These are phyloP conservation scores for Steinernema feltiae DNA, from an alignment of 1,140 invertebrate species.

Conservation along the genomic window DNA sequence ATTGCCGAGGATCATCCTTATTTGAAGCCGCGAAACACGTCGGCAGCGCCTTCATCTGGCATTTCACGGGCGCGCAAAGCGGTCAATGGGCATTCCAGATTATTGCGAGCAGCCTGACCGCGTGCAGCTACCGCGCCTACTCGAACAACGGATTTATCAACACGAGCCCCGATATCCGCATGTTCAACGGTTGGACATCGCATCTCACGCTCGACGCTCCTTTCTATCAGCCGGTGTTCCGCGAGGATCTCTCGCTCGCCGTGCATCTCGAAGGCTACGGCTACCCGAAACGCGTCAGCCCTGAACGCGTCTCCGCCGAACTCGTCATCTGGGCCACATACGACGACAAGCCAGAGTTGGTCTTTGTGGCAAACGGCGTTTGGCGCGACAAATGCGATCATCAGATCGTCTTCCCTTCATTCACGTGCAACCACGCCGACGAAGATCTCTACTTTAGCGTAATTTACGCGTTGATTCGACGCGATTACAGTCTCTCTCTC, in stretches of 20 bases:
- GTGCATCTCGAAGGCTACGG: slow-evolving; percentile 36
- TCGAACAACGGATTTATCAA: not conserved
- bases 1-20: not conserved
- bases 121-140: slow-evolving; percentile 32
- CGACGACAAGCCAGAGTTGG: slow-evolving; percentile 22
- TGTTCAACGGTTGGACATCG: slow-evolving; percentile 32
- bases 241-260: slow-evolving; percentile 15
- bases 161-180: slow-evolving; percentile 17
- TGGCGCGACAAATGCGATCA: slow-evolving; percentile 37
- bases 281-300: not conserved
- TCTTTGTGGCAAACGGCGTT: slow-evolving; percentile 39
- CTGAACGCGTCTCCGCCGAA: slow-evolving; percentile 24
- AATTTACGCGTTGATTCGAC: not conserved
- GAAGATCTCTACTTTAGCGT: slow-evolving; percentile 38
- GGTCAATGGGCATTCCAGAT: slow-evolving; percentile 32
- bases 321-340: slow-evolving; percentile 33
- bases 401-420: slow-evolving; percentile 40
- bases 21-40: not conserved
- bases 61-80: not conserved
- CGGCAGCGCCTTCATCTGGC: not conserved
- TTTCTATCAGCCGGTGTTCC: slow-evolving; percentile 21
- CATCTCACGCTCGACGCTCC: slow-evolving; percentile 21
- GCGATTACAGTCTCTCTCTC: too few species aligned
- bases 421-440: slow-evolving; percentile 28
- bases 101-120: not conserved